Evolutionary conservation across 2,797 vertebrate species (phyloP), one percentile per base, ranked within the genome.

Genomic region (Eulemur rubriventer): DNA sequence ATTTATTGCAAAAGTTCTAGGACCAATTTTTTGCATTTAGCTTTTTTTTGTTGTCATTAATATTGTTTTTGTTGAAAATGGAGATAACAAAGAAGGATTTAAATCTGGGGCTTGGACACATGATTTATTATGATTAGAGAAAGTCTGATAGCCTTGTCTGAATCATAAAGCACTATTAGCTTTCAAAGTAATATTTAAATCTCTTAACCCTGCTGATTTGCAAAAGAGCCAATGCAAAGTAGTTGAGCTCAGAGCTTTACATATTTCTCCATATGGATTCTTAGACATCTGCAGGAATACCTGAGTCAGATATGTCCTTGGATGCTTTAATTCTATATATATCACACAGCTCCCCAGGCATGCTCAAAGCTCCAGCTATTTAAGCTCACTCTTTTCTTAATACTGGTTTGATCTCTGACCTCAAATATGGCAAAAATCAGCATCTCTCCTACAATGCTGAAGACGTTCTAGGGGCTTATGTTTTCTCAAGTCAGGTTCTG

Each of bases 161-260:
- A 89, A 69, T 89, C 79, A 67, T 65, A 85, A 89, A 72, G 16
- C 30, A 91, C 50, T 70, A 35, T 59, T 35, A 70, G n/a, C 65
- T 87, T 38, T 50, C 65, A 88, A 86, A 83, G 92, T 59, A 67
- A 70, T 55, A 70, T 75, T 94, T 48, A 94, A 90, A 63, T 30
- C 38, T 90, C 81, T 76, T 65, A 83, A 17, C 33, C 41, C 4
- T 85, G 28, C 28, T 91, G 33, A 75, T 75, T n/a, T 30, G 83
- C 30, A 81, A 61, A 82, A 35, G 4, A 82, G 22, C 33, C 26
- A 63, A n/a, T 24, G 38, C 18, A 57, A 87, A 94, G 46, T 14
- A 79, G 41, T 13, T 72, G 41, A 81, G n/a, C 63, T 92, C 35
- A 67, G 35, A 92, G 55, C 11, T 79, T 46, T 63, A 79, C 30